Percentiles rank a stretch among this genome's conserved stretches.
Evolutionary conservation across 2,113 vertebrate genomes (phyloP).

Genomic region (Dascyllus trimaculatus): DNA sequence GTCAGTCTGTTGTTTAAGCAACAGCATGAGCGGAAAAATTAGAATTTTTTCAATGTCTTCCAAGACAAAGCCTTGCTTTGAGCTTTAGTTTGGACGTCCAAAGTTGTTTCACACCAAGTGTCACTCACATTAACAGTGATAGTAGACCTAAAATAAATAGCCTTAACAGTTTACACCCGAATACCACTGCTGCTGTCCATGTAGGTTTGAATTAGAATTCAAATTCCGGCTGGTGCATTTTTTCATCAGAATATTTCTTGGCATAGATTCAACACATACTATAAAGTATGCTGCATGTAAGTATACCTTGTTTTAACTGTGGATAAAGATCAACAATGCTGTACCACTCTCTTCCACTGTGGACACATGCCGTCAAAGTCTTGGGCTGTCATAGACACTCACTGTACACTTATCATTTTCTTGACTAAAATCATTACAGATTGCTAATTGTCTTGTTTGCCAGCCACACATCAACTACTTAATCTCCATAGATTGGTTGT

Average conservation of each 20-base stretch:
- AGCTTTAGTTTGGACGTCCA: slow-evolving; percentile 22
- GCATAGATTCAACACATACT: no score
- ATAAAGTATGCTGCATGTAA: no score
- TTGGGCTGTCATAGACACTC: no score
- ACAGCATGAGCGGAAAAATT: background rate
- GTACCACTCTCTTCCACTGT: no score
- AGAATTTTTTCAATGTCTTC: slow-evolving; percentile 10
- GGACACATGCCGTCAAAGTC: no score
- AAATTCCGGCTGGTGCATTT: background rate
- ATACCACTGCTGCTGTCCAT: slow-evolving; percentile 1
- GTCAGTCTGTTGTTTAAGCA: slow-evolving; percentile 37
- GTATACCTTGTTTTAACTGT: background rate
- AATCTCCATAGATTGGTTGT: no score
- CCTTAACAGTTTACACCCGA: slow-evolving; percentile 4
- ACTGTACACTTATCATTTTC: no score
- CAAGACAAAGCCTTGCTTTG: slow-evolving; percentile 29
- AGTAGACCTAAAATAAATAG: background rate
- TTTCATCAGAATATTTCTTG: background rate
- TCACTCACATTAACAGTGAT: background rate
- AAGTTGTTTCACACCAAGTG: slow-evolving; percentile 5
- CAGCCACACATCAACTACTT: no score
- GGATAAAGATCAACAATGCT: background rate
- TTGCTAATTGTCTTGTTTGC: no score
- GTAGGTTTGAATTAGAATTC: background rate
- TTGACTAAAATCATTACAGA: no score